Percentiles rank a stretch among this genome's conserved stretches.
phyloP scores from a whole-genome alignment of 2,113 vertebrate genomes.

The Ochotona curzoniae region DNA sequence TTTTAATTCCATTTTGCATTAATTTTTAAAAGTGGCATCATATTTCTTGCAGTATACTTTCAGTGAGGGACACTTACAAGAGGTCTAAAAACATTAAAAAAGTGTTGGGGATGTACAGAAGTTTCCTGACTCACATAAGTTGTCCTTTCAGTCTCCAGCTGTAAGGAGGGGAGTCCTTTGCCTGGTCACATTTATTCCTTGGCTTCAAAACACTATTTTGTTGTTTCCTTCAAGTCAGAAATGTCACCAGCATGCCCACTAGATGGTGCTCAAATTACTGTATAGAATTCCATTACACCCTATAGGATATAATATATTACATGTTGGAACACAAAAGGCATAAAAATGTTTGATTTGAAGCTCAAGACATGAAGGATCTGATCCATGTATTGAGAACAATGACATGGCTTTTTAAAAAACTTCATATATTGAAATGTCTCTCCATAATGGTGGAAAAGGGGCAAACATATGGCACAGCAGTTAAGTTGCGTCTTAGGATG shows the following conservation, averaged over 20 bases:
- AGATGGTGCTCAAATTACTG: constrained; percentile 56
- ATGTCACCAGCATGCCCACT: constrained; percentile 1
- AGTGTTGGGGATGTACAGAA: neutral
- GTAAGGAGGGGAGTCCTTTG: neutral
- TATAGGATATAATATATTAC: neutral
- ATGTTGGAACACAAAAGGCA: constrained; percentile 3
- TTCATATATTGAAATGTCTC: neutral
- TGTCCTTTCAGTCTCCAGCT: neutral
- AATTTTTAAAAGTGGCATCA: neutral
- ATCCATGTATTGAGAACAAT: neutral
- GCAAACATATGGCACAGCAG: too few species aligned
- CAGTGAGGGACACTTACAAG: neutral
- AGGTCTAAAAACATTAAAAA: neutral
- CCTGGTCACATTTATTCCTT: neutral
- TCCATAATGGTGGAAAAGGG: neutral
- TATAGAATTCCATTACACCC: neutral
- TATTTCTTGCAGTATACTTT: constrained; percentile 1
- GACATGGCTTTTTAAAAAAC: neutral
- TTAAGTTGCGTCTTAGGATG: too few species aligned
- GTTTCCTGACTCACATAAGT: neutral
- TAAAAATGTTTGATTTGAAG: neutral
- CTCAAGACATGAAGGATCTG: neutral
- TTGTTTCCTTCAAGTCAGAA: neutral
- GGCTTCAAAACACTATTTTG: neutral
- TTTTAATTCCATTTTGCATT: too few species aligned